A percentile compares a stretch with the other conserved stretches of the same genome.
These are phyloP conservation scores for Sycophila sp. DNA, from an alignment of 1,140 invertebrate species.

Conservation along the genomic window DNA sequence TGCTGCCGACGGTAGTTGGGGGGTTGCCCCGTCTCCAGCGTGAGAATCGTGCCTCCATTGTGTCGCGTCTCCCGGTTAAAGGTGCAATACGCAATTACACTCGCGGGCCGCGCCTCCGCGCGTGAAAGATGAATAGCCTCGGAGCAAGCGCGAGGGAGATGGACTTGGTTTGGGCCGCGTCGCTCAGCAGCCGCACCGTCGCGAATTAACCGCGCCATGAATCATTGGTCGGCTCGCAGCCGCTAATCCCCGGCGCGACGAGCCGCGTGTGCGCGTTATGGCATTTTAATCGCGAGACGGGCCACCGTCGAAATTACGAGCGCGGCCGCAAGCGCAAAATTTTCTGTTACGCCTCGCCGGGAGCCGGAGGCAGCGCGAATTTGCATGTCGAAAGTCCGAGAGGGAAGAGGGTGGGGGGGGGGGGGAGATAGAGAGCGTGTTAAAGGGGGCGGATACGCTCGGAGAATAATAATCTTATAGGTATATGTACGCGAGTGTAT, in stretches of 20 bases:
- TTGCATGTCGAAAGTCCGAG: neutral
- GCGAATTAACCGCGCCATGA: conserved; percentile 52
- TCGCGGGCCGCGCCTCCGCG: neutral
- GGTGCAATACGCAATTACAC: conserved; percentile 25
- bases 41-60: conserved; percentile 23
- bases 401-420: neutral
- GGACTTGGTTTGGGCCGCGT: conserved; percentile 8
- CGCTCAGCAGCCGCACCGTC: conserved; percentile 6
- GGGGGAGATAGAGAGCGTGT: neutral
- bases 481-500: neutral
- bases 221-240: conserved; percentile 41
- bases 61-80: conserved; percentile 8
- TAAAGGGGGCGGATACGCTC: conserved; percentile 20
- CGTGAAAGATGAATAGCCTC: conserved; percentile 15
- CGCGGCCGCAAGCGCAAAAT: neutral
- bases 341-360: neutral
- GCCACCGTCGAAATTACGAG: neutral
- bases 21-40: conserved; percentile 43
- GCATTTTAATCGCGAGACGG: conserved; percentile 52
- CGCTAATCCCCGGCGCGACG: conserved; percentile 15
- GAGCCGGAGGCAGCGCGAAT: neutral
- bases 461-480: conserved; percentile 33
- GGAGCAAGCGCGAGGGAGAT: neutral
- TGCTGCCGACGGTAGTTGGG: neutral
- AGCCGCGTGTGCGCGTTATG: conserved; percentile 49